These are phyloP conservation scores for Dascyllus trimaculatus DNA, from an alignment of 2,113 vertebrate species.

Conservation along the genomic window DNA sequence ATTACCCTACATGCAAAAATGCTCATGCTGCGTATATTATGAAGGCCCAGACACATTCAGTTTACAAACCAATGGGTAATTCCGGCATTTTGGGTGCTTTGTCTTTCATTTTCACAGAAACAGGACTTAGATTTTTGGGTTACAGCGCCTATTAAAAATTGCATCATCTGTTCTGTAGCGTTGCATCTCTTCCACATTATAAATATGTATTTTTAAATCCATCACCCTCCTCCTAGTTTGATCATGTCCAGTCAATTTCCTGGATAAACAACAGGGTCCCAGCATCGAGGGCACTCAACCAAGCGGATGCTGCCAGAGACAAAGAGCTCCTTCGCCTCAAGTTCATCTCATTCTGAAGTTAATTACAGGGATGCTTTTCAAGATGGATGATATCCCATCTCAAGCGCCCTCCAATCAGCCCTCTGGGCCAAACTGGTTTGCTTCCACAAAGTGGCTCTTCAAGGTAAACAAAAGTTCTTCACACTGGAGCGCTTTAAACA, in stretches of 20 bases:
- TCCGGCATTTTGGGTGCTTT: too few relatives aligned
- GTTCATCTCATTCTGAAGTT: slow-evolving; percentile 31
- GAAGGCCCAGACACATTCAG: too few relatives aligned
- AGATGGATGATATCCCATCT: slow-evolving; percentile 34
- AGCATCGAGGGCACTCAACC: neutral
- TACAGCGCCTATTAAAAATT: neutral
- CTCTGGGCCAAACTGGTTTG: slow-evolving; percentile 4
- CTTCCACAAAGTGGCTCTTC: slow-evolving; percentile 14
- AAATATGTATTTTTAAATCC: too few relatives aligned
- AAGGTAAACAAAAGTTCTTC: slow-evolving; percentile 37
- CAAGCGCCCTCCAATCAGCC: slow-evolving; percentile 34
- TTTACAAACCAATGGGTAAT: too few relatives aligned
- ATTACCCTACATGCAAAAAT: too few relatives aligned
- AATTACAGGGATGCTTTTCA: slow-evolving; percentile 45
- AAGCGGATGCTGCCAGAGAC: slow-evolving; percentile 15
- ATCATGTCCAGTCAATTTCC: slow-evolving; percentile 1
- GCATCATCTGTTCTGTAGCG: neutral
- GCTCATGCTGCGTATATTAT: too few relatives aligned
- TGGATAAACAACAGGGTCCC: neutral
- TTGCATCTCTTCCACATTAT: too few relatives aligned
- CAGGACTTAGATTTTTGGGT: too few relatives aligned
- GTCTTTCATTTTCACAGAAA: too few relatives aligned
- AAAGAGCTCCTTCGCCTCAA: slow-evolving; percentile 21
- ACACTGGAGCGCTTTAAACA: slow-evolving; percentile 3
- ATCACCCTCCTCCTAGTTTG: neutral